A percentile compares a stretch with the other conserved stretches of the same genome.
Evolutionary conservation across 2,888 invertebrate genomes (phyloP).

Genomic region (Anticlea derivata): DNA sequence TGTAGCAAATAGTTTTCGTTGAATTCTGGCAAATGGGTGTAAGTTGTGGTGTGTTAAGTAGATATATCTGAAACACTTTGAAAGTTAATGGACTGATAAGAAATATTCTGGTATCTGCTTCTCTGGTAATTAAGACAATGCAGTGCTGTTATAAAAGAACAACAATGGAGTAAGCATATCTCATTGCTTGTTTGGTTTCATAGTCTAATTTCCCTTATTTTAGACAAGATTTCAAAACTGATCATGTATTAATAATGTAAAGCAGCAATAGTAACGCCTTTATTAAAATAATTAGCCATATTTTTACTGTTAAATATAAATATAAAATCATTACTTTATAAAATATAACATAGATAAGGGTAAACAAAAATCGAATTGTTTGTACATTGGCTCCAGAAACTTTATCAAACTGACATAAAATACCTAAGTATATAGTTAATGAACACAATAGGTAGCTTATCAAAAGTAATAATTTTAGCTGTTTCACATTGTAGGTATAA

Average conservation of each 20-base stretch:
- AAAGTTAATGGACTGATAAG: slow-evolving; percentile 11
- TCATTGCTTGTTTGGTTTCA: neutral
- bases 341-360: slow-evolving; percentile 12
- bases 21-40: slow-evolving; percentile 19
- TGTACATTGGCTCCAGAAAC: slow-evolving; percentile 14
- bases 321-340: slow-evolving; percentile 10
- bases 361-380: slow-evolving; percentile 21
- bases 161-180: neutral
- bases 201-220: too few relatives aligned
- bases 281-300: slow-evolving; percentile 29
- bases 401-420: slow-evolving; percentile 12
- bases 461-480: slow-evolving; percentile 12
- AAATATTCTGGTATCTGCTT: slow-evolving; percentile 8
- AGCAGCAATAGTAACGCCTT: slow-evolving; percentile 24
- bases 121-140: neutral
- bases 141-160: neutral
- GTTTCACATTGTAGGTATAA: slow-evolving; percentile 9
- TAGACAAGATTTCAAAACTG: slow-evolving; percentile 9
- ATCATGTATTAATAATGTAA: slow-evolving; percentile 18
- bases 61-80: slow-evolving; percentile 15
- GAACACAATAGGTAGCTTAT: slow-evolving; percentile 15
- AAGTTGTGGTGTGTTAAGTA: slow-evolving; percentile 9
- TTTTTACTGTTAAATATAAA: slow-evolving; percentile 24
- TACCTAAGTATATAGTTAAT: neutral
- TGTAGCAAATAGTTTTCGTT: slow-evolving; percentile 20